Evolutionary conservation across 2,888 invertebrate genomes (phyloP), one percentile per base, ranked within the genome.

Genomic region (Drosophila helvetica): DNA sequence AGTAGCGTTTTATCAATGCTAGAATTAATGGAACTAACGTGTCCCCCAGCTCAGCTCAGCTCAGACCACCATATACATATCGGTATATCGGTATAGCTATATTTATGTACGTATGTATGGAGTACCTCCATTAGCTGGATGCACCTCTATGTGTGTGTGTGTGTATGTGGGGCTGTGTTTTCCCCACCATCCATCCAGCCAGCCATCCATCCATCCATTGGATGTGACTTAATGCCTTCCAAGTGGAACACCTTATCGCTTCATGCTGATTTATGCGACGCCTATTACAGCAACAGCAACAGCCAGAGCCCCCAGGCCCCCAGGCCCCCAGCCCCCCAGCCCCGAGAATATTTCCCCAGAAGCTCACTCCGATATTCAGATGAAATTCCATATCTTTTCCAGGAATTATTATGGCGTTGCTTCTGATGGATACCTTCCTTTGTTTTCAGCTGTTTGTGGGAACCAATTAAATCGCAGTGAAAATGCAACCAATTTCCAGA

Each of bases 191-290:
- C 15, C 38, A 38, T 15, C 6, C 38, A 15, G 6, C 33, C 38
- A 38, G 15, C 33, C 33, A 38, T 38, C 38, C 15, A 38, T 50
- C 63, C 55, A 30, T 50, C 59, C 59, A 38, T 58, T 69, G 59
- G 64, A 76, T 66, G 79, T 58, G 59, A 59, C 77, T 48, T 63
- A 60, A 72, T 68, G 72, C 52, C 67, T 60, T 19, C 48, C 72
- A 85, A 87, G 61, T 80, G 67, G 85, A 62, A 68, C 79, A 79
- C 74, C 79, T 83, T 85, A 85, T 87, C 85, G 66, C 53, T 42
- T 18, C 47, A 64, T 76, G 74, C 72, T 77, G 75, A 89, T 89
- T 88, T 89, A 85, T 86, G 87, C 74, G 87, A 77, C 79, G 77
- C 60, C 67, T 65, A 52, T 50, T 66, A 58, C 55, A 61, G 57